Conservation (phyloP, 2,113 vertebrate genomes). For the Abramis brama region DNA sequence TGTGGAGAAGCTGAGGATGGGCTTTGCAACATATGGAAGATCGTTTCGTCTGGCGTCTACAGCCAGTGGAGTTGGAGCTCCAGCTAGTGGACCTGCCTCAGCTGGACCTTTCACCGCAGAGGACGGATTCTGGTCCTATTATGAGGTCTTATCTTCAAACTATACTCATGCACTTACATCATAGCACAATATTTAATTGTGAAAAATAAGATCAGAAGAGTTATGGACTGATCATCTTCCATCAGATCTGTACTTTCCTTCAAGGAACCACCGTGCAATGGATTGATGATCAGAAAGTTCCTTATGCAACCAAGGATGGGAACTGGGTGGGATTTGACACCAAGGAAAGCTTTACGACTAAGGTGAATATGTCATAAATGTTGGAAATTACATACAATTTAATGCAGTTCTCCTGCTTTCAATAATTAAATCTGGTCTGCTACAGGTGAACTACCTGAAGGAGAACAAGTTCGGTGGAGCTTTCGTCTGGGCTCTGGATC, state of each 20-base stretch:
- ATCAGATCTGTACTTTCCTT: conserved; percentile 77
- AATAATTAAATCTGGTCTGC: neutral
- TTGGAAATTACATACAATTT: neutral
- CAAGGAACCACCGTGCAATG: conserved; percentile 62
- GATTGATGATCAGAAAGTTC: conserved; percentile 77
- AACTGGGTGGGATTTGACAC: conserved; percentile 81
- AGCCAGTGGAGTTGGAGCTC: conserved; percentile 59
- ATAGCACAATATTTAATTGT: neutral
- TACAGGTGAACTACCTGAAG: conserved; percentile 76
- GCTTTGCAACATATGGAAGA: conserved; percentile 77
- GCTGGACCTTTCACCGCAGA: conserved; percentile 75
- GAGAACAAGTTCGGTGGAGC: conserved; percentile 77
- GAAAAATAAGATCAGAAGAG: neutral
- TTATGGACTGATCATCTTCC: neutral
- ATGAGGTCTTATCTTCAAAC: conserved; percentile 70
- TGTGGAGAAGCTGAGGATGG: conserved; percentile 74
- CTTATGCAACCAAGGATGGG: conserved; percentile 71
- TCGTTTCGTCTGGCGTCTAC: conserved; percentile 65
- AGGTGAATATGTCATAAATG: conserved; percentile 65
- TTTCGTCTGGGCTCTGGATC: conserved; percentile 79
- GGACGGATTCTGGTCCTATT: conserved; percentile 79
- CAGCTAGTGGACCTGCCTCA: conserved; percentile 64
- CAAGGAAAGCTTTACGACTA: conserved; percentile 71
- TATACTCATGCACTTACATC: neutral
- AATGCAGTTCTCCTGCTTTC: neutral